Evolutionary conservation across 2,888 invertebrate species (phyloP).

Genomic region (Spisula solida): DNA sequence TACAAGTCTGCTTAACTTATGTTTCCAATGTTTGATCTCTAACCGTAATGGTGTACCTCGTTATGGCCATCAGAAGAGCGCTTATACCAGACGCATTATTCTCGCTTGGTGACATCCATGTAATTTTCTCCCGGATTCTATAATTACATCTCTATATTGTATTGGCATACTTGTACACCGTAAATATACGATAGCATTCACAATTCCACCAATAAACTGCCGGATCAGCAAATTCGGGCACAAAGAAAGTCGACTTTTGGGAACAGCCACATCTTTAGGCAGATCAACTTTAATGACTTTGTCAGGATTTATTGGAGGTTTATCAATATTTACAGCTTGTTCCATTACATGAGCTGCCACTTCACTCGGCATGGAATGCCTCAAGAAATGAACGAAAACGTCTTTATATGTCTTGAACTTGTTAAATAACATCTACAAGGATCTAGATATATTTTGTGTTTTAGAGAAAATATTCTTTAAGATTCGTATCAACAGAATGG

Average conservation of each 20-base stretch:
- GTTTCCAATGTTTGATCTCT: neutral
- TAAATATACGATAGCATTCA: neutral
- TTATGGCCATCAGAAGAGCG: neutral
- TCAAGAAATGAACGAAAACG: neutral
- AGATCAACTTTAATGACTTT: conserved; percentile 3
- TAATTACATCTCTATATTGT: conserved; percentile 31
- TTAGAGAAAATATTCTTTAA: too few relatives aligned
- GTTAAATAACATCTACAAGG: too few relatives aligned
- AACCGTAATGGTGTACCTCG: neutral
- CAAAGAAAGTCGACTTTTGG: conserved; percentile 8
- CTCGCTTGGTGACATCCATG: neutral
- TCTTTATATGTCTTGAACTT: too few relatives aligned
- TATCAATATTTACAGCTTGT: neutral
- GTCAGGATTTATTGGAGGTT: neutral
- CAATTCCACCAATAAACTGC: neutral
- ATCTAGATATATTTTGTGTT: too few relatives aligned
- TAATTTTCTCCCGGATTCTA: conserved; percentile 21
- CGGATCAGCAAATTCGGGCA: neutral
- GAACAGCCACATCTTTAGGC: neutral
- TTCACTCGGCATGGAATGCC: neutral
- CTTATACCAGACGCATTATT: conserved; percentile 6
- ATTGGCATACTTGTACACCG: neutral
- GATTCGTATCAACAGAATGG: too few relatives aligned
- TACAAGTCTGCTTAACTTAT: neutral
- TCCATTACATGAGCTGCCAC: neutral